Conservation (phyloP, 2,888 invertebrate species). For the Dermolepida albohirtum region DNA sequence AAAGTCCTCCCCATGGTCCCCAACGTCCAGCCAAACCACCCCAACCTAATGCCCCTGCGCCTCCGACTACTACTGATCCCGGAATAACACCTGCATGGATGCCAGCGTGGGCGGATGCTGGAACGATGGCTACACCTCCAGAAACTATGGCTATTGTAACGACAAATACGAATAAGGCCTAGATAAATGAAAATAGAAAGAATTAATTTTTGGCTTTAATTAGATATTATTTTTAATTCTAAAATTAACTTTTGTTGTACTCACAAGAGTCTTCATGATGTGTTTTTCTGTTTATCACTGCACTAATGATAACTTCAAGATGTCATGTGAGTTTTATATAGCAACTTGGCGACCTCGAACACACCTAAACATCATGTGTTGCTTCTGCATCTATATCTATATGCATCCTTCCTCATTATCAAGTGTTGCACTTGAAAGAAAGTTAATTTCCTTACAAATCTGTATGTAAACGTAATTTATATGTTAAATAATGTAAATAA, state of each 20-base stretch:
- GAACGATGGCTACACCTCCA: constrained; percentile 39
- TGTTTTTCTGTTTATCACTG: constrained; percentile 34
- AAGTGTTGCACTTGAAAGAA: no score
- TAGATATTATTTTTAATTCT: no score
- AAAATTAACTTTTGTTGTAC: constrained; percentile 2
- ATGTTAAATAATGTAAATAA: no score
- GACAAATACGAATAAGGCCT: constrained; percentile 44
- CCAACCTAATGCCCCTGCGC: constrained; percentile 32
- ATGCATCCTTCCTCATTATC: constrained; percentile 14
- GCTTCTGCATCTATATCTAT: constrained; percentile 20
- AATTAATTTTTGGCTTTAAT: no score
- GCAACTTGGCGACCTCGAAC: constrained; percentile 39
- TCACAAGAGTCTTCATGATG: constrained; percentile 40
- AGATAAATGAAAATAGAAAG: background rate
- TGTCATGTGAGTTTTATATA: constrained; percentile 38
- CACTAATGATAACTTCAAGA: constrained; percentile 38
- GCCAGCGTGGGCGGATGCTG: constrained; percentile 28
- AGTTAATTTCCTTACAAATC: no score
- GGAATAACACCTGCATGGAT: constrained; percentile 38
- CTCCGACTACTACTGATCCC: constrained; percentile 40
- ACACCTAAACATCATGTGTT: constrained; percentile 26
- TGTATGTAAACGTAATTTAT: no score
- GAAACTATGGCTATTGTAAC: constrained; percentile 41
- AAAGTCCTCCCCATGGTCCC: constrained; percentile 31
- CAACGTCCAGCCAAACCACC: constrained; percentile 12